These are phyloP conservation scores for Papilio machaon DNA, from an alignment of 1,140 invertebrate species.

Conservation along the genomic window DNA sequence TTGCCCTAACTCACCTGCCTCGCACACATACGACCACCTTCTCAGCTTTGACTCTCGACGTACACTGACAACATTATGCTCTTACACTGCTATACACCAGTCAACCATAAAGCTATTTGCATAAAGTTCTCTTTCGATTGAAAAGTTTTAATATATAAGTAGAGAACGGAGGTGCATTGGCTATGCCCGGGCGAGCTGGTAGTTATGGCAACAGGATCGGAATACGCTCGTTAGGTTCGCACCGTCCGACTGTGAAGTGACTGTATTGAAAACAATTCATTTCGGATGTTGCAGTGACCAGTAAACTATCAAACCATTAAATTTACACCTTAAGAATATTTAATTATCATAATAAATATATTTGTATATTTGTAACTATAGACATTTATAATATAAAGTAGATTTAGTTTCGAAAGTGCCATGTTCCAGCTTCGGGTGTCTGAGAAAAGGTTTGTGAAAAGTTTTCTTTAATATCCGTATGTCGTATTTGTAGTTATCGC, in stretches of 20 bases:
- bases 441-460: slow-evolving; percentile 58
- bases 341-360: not conserved
- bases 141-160: slow-evolving; percentile 29
- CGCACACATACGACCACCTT: slow-evolving; percentile 46
- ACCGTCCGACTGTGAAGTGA: slow-evolving; percentile 61
- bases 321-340: not conserved
- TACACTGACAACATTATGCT: slow-evolving; percentile 62
- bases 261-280: slow-evolving; percentile 68
- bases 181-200: slow-evolving; percentile 50
- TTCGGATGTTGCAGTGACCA: slow-evolving; percentile 51
- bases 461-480: slow-evolving; percentile 53
- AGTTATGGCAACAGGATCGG: slow-evolving; percentile 46
- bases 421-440: not conserved
- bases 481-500: slow-evolving; percentile 56
- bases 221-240: slow-evolving; percentile 65
- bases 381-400: no score
- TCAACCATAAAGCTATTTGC: slow-evolving; percentile 53
- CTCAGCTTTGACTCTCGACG: slow-evolving; percentile 43
- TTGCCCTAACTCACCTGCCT: slow-evolving; percentile 64
- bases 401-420: not conserved
- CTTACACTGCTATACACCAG: slow-evolving; percentile 46
- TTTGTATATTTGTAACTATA: no score
- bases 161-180: slow-evolving; percentile 46
- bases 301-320: not conserved
- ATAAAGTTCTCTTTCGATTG: slow-evolving; percentile 52